Base-by-base conservation (phyloP, 2,888 invertebrate species). In the Dryococelus australis region DNA sequence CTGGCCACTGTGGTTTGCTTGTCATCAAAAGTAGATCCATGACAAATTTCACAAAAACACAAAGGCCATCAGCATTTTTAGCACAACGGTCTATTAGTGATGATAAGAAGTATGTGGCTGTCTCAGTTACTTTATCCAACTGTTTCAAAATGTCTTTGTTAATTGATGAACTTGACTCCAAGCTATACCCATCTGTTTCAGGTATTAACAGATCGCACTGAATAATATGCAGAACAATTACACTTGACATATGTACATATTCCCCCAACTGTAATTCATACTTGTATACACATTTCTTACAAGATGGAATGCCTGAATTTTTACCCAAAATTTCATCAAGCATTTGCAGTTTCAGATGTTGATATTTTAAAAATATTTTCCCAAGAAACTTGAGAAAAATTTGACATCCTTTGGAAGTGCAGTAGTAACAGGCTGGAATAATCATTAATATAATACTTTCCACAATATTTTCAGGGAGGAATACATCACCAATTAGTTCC, bases 1-100 rank as follows among this genome's bases (percentile, higher is more conserved):
- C 28, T 28, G 83, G 83, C 83, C 83, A 83, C 43, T 83, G 9
- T 83, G 83, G 83, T 24, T 83, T 83, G 83, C 20, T 83, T 4
- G 43, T 35, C 35, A 83, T 24, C 83, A 83, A 24, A 24, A 83
- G n/a, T 20, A 83, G 83, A 24, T 83, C 83, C 28, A 6, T 28
- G 24, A 83, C 83, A 83, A 83, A 83, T 35, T 83, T 24, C 28
- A 35, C 83, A 83, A 83, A 35, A 83, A 83, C 6, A 65, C 65
- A 8, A 0, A 65, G 20, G 16, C 65, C 65, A 16, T 65, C n/a
- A 24, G 65, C 20, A 65, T 65, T 65, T 65, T 16, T n/a, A 24
- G n/a, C 83, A 83, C 83, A 83, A 35, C 1, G 8, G 13, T 83
- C 83, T 43, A 83, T 35, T 9, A 83, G 24, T 43, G 43, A 24